phyloP scores from a whole-genome alignment of 2,113 vertebrate species.

The Vicugna pacos region DNA sequence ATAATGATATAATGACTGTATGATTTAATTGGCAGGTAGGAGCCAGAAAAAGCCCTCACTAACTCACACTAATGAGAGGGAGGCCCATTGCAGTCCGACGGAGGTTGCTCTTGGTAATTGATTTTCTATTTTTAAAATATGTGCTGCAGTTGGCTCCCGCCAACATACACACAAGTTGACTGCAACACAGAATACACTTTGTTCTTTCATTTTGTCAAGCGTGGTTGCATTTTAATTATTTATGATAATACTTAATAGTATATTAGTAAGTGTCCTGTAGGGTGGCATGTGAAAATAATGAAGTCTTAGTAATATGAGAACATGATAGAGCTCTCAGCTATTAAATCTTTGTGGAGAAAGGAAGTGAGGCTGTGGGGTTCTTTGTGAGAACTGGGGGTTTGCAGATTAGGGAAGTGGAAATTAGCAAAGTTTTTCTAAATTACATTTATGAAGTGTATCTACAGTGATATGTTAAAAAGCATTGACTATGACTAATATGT shows the following conservation, averaged over 20 bases:
- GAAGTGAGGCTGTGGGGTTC: constrained; percentile 45
- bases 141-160: constrained; percentile 56
- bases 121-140: constrained; percentile 81
- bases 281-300: constrained; percentile 79
- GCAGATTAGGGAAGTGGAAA: constrained; percentile 79
- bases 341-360: constrained; percentile 74
- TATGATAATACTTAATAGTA: constrained; percentile 81
- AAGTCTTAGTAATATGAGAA: constrained; percentile 74
- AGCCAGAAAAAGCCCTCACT: constrained; percentile 74
- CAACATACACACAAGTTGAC: constrained; percentile 67
- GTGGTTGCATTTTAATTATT: constrained; percentile 78
- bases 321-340: constrained; percentile 62
- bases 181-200: constrained; percentile 73
- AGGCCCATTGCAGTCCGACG: constrained; percentile 58
- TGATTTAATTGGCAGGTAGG: constrained; percentile 77
- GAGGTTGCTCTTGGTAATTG: constrained; percentile 72
- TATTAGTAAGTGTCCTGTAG: constrained; percentile 79
- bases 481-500: constrained; percentile 60
- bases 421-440: constrained; percentile 73
- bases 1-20: constrained; percentile 71
- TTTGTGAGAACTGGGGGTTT: constrained; percentile 71
- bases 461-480: constrained; percentile 58
- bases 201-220: constrained; percentile 77
- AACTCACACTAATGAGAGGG: constrained; percentile 80
- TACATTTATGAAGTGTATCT: constrained; percentile 64